Evolutionary conservation across 2,888 invertebrate genomes (phyloP).

Genomic region (Sthenelais limicola): DNA sequence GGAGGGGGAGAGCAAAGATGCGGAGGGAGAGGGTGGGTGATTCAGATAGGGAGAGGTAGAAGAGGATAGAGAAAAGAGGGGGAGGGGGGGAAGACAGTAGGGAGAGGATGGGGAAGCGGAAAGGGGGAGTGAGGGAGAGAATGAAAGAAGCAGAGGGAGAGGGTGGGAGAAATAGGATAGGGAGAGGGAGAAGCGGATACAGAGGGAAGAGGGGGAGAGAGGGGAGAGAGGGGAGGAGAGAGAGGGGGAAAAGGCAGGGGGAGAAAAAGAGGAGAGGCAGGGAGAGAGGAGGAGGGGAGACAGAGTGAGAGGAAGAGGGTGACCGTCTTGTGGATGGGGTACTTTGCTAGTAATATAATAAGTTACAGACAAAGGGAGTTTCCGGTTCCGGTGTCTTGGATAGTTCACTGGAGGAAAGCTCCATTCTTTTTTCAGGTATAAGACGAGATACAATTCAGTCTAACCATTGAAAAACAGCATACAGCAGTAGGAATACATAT

Average conservation of each 20-base stretch:
- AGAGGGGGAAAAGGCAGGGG: not conserved
- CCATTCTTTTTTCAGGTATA: too few relatives aligned
- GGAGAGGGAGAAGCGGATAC: not conserved
- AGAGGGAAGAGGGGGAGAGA: not conserved
- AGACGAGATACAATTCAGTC: too few relatives aligned
- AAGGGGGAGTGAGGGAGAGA: not conserved
- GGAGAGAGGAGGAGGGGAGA: not conserved
- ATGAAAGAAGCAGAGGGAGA: not conserved
- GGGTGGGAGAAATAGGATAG: not conserved
- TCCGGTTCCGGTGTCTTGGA: too few relatives aligned
- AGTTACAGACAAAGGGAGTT: too few relatives aligned
- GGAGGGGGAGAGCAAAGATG: not conserved
- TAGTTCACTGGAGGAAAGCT: too few relatives aligned
- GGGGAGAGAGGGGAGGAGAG: not conserved
- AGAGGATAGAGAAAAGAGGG: not conserved
- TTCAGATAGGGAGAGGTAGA: not conserved
- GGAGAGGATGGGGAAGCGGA: not conserved
- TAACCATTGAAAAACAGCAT: too few relatives aligned
- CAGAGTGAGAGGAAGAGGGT: too few relatives aligned
- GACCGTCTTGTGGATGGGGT: too few relatives aligned
- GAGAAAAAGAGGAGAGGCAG: not conserved
- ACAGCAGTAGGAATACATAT: too few relatives aligned
- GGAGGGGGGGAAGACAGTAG: not conserved
- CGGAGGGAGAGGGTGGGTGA: not conserved
- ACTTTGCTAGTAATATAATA: too few relatives aligned